Base-by-base conservation (phyloP, 2,888 invertebrate species). In the Carterocephalus palaemon region DNA sequence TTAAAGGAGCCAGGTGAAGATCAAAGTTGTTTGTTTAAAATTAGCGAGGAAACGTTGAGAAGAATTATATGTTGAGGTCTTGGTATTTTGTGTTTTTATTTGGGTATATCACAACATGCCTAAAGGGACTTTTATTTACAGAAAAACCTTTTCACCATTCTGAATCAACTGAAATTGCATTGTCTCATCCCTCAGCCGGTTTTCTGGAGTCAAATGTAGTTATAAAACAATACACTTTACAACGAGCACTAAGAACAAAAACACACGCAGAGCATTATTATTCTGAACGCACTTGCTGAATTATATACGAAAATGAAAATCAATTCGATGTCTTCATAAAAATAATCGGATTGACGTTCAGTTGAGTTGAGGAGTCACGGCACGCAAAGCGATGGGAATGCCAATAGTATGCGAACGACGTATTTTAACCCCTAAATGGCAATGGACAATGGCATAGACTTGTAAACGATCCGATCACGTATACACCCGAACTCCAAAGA, bases 301-400 rank as follows among this genome's bases (percentile, higher is more conserved):
- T 72, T 56, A 64, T 65, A 72, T 64, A 70, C 62, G 53, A 62
- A 67, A 66, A 69, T 66, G 64, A 59, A 46, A 53, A 68, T 65
- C 62, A 56, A 62, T 59, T 61, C 64, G 59, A 53, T 59, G 59
- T 54, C 57, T 55, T 70, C 60, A 67, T 69, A 67, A 63, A 67
- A 63, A 66, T 59, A 59, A 55, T 53, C 43, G 46, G 52, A 50
- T 45, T 53, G 53, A 54, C 48, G 53, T 54, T 64, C 60, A 57
- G 49, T 24, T 50, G 48, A 54, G 48, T 66, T 67, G 60, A 61
- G 48, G 45, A 76, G 63, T 70, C 75, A 15, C 53, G 53, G 69
- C 78, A 78, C 76, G 72, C 59, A 67, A 51, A 22, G 46, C 54
- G 62, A 65, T 50, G 42, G 50, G 49, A 29, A 34, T 45, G 37